Evolutionary conservation across 2,113 vertebrate species (phyloP).

Genomic region (Microtus montanus): DNA sequence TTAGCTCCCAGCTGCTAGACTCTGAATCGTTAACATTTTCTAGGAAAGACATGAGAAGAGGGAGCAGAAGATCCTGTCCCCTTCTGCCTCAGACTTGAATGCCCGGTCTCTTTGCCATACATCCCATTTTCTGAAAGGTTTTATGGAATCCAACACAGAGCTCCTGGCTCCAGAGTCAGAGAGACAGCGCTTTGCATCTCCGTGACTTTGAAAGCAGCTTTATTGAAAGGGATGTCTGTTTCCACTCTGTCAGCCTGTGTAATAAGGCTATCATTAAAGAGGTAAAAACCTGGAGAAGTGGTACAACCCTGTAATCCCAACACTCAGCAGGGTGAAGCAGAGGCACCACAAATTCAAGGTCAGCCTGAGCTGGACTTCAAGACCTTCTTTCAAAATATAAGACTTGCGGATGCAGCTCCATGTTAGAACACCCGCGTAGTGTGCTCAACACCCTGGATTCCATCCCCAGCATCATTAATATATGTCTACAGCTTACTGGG

Average conservation of each 20-base stretch:
- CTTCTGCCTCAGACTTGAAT: neutral
- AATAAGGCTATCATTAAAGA: neutral
- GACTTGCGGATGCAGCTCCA: neutral
- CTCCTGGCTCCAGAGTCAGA: rapidly evolving
- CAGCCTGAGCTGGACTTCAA: neutral
- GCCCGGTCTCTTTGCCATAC: too few relatives aligned
- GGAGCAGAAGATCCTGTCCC: neutral
- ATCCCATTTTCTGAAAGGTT: neutral
- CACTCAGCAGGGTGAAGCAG: neutral
- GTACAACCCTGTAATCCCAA: neutral
- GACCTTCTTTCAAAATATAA: neutral
- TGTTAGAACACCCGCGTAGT: neutral
- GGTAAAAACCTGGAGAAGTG: neutral
- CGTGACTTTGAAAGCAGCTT: neutral
- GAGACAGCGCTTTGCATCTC: neutral
- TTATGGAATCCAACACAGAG: neutral
- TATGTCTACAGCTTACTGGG: neutral
- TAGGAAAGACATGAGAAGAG: neutral
- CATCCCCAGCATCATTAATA: neutral
- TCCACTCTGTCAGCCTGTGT: neutral
- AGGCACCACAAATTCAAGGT: neutral
- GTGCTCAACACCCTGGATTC: neutral
- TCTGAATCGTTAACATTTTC: constrained; percentile 43
- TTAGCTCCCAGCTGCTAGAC: neutral
- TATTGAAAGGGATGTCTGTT: neutral